Evolutionary conservation across 2,113 vertebrate genomes (phyloP).

Genomic region (Erythrocercus mccallii): DNA sequence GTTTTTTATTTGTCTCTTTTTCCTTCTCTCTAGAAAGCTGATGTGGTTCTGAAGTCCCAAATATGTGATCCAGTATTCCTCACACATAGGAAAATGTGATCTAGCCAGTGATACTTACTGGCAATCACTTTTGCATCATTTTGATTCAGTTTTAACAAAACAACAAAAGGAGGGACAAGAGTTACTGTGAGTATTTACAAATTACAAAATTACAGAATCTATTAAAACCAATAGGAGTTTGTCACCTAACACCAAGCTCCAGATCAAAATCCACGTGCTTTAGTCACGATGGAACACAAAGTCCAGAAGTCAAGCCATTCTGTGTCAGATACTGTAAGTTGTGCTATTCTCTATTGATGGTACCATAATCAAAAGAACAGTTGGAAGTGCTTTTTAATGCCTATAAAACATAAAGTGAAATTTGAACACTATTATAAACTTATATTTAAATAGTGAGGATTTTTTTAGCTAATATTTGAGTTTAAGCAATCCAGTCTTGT

Average conservation of each 20-base stretch:
- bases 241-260: not conserved
- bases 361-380: not conserved
- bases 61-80: not conserved
- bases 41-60: not conserved
- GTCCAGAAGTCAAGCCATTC: not conserved
- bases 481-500: not conserved
- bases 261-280: not conserved
- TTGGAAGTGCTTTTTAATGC: not conserved
- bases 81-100: fast-evolving
- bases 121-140: not conserved
- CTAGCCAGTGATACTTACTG: not conserved
- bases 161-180: not conserved
- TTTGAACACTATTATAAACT: not conserved
- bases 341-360: not conserved
- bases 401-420: not conserved
- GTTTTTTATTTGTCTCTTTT: not conserved
- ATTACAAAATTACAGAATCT: not conserved
- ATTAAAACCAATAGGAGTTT: not conserved
- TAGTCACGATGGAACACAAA: not conserved
- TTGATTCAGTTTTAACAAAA: not conserved
- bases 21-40: not conserved
- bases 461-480: not conserved
- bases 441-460: not conserved
- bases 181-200: not conserved
- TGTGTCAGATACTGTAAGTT: not conserved